Evolutionary conservation across 2,113 vertebrate species (phyloP).

Genomic region (Chionomys nivalis): DNA sequence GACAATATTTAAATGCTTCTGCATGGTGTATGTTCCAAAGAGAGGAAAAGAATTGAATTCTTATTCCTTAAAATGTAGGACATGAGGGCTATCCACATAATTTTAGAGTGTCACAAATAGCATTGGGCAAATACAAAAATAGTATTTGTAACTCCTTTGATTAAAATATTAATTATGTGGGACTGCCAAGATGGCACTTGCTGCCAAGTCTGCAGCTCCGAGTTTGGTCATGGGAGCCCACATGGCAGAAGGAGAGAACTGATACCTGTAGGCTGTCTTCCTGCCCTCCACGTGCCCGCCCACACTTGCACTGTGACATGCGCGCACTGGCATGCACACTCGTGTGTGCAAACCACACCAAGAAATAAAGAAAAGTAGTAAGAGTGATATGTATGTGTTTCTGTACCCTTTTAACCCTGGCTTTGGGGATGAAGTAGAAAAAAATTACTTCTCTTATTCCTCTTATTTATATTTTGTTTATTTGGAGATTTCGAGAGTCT

Average conservation of each 20-base stretch:
- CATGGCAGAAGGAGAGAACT: background rate
- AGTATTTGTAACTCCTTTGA: conserved; percentile 19
- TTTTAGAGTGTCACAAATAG: conserved; percentile 29
- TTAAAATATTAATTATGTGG: conserved; percentile 10
- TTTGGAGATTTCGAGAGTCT: conserved; percentile 58
- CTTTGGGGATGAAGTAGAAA: background rate
- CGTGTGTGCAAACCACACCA: no score
- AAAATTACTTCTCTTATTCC: background rate
- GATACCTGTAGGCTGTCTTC: no score
- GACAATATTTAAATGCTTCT: conserved; percentile 34
- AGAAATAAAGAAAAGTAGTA: background rate
- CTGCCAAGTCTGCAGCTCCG: background rate
- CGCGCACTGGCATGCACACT: background rate
- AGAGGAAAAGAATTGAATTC: conserved; percentile 40
- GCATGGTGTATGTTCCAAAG: background rate
- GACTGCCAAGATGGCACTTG: background rate
- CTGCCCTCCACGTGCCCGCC: background rate
- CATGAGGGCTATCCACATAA: background rate
- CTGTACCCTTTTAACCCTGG: background rate
- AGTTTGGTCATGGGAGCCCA: background rate
- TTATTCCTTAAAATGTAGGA: conserved; percentile 14
- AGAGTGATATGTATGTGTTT: background rate
- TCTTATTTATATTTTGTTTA: conserved; percentile 61
- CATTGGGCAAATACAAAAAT: conserved; percentile 30
- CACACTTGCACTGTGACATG: background rate